These are phyloP conservation scores for Daktulosphaira vitifoliae DNA, from an alignment of 1,140 invertebrate genomes.

Conservation along the genomic window DNA sequence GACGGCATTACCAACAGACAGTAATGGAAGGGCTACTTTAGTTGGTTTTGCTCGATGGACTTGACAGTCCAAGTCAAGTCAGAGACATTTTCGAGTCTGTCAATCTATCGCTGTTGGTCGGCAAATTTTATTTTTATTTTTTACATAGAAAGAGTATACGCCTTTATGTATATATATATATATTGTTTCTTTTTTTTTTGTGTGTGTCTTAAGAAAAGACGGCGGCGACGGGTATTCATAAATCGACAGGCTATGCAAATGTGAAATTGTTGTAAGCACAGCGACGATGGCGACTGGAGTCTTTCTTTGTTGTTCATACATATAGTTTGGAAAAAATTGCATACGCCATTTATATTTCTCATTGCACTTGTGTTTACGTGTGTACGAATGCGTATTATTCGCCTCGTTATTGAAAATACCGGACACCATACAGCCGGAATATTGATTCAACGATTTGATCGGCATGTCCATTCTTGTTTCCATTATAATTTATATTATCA, in stretches of 20 bases:
- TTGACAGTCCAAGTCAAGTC: too few species aligned
- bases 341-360: background rate
- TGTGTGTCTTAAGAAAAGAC: constrained; percentile 14
- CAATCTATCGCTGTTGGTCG: background rate
- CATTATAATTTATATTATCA: too few species aligned
- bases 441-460: constrained; percentile 21
- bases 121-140: background rate
- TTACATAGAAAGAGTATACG: background rate
- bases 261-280: constrained; percentile 17
- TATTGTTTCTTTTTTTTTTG: constrained; percentile 1
- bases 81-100: constrained; percentile 22
- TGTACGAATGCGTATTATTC: background rate
- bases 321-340: background rate
- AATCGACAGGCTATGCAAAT: constrained; percentile 30
- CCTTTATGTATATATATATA: background rate
- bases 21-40: too few species aligned
- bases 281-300: constrained; percentile 4
- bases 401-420: constrained; percentile 31
- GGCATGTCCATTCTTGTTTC: background rate
- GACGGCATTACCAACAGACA: too few species aligned
- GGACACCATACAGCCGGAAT: constrained; percentile 1
- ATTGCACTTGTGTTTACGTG: background rate
- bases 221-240: constrained; percentile 31
- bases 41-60: too few species aligned
- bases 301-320: constrained; percentile 10